These are phyloP conservation scores for Mus spretus DNA, from an alignment of 2,797 vertebrate species.

Conservation along the genomic window DNA sequence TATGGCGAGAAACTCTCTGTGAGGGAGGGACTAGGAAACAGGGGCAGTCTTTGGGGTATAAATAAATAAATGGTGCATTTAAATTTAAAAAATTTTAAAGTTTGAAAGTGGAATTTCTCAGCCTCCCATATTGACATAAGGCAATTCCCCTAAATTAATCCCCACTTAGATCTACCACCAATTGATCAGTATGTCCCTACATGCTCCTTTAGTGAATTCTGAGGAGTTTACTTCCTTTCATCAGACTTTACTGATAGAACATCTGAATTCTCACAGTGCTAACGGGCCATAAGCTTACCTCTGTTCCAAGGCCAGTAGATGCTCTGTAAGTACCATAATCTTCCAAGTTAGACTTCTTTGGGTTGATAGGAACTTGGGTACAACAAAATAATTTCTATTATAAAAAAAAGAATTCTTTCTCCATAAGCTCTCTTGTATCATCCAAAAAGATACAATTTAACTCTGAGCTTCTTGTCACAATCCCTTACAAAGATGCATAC, in stretches of 20 bases:
- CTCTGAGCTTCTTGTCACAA: conserved; percentile 33
- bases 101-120: background rate
- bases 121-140: background rate
- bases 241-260: background rate
- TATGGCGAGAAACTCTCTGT: too few species aligned
- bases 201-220: background rate
- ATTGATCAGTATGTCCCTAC: background rate
- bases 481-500: background rate
- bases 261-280: background rate
- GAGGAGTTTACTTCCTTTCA: background rate
- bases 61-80: too few species aligned
- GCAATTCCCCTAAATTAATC: background rate
- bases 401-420: conserved; percentile 27
- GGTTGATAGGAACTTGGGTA: background rate
- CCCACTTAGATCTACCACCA: background rate
- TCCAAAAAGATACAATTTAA: background rate
- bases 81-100: too few species aligned
- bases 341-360: background rate
- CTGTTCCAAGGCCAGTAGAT: background rate
- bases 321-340: background rate
- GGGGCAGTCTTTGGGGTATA: too few species aligned
- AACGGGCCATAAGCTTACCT: background rate
- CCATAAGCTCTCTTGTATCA: background rate
- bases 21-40: too few species aligned
- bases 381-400: background rate